Evolutionary conservation across 2,113 vertebrate species (phyloP).

Genomic region (Dermatemys mawii): DNA sequence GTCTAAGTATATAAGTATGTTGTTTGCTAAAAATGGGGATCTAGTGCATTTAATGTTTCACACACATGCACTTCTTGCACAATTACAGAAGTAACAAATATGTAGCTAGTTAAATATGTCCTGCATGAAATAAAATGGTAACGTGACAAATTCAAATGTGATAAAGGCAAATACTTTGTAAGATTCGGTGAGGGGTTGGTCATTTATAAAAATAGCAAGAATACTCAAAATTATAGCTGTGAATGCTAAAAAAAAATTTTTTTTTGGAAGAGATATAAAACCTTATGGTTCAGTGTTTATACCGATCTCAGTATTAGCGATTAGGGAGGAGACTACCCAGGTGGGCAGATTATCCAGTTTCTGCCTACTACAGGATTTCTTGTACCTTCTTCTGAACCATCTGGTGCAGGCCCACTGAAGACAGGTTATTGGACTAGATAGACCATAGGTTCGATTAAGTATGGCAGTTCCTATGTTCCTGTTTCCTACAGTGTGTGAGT

Average conservation of each 20-base stretch:
- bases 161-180: neutral
- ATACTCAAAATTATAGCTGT: conserved; percentile 1
- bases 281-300: neutral
- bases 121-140: neutral
- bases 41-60: neutral
- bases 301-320: neutral
- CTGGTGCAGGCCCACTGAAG: neutral
- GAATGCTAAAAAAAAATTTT: too few relatives aligned
- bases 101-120: neutral
- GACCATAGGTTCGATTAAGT: neutral
- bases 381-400: neutral
- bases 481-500: neutral
- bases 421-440: neutral
- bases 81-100: neutral
- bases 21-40: neutral
- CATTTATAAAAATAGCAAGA: conserved; percentile 15
- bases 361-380: neutral
- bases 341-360: too few relatives aligned
- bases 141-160: neutral
- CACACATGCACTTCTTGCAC: neutral
- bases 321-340: neutral
- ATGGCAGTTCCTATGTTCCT: neutral
- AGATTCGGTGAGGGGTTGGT: neutral
- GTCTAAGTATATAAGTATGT: neutral
- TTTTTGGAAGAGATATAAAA: neutral